These are phyloP conservation scores for Forbesichthys papilliferus DNA, from an alignment of 2,113 vertebrate species.

Conservation along the genomic window DNA sequence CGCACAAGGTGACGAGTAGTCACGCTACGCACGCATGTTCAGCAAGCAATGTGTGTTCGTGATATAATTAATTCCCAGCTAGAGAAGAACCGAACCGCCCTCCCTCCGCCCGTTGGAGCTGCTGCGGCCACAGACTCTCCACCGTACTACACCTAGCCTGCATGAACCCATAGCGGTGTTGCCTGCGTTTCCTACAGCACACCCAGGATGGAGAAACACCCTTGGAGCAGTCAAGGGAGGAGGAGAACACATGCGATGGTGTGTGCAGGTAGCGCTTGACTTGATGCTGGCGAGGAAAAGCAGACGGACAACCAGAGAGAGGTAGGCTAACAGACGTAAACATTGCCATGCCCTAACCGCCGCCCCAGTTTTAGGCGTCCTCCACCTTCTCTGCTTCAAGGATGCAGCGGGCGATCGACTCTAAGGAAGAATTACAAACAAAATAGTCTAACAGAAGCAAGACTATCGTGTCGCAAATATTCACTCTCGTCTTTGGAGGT, in stretches of 20 bases:
- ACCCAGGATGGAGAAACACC: conserved; percentile 17
- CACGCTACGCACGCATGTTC: conserved; percentile 32
- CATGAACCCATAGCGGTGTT: no score
- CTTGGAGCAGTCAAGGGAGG: conserved; percentile 2
- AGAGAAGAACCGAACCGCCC: conserved; percentile 20
- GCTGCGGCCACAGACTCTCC: no score
- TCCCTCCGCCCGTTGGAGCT: conserved; percentile 1
- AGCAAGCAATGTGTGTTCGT: conserved; percentile 25
- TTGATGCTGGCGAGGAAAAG: conserved; percentile 23
- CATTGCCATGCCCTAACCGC: conserved; percentile 59
- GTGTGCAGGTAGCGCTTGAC: conserved; percentile 27
- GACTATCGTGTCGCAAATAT: background rate
- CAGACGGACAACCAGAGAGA: conserved; percentile 8
- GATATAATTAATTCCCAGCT: conserved; percentile 45
- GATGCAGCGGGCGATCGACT: background rate
- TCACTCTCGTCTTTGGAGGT: background rate
- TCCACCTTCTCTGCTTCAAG: conserved; percentile 11
- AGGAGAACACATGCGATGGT: conserved; percentile 13
- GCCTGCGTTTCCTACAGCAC: background rate
- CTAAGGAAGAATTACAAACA: background rate
- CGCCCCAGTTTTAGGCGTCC: conserved; percentile 14
- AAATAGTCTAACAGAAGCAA: background rate
- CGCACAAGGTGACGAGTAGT: background rate
- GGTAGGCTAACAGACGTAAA: conserved; percentile 56
- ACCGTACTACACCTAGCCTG: no score